Evolutionary conservation across 2,888 invertebrate genomes (phyloP).

Genomic region (Nephrocerus scutellatus): DNA sequence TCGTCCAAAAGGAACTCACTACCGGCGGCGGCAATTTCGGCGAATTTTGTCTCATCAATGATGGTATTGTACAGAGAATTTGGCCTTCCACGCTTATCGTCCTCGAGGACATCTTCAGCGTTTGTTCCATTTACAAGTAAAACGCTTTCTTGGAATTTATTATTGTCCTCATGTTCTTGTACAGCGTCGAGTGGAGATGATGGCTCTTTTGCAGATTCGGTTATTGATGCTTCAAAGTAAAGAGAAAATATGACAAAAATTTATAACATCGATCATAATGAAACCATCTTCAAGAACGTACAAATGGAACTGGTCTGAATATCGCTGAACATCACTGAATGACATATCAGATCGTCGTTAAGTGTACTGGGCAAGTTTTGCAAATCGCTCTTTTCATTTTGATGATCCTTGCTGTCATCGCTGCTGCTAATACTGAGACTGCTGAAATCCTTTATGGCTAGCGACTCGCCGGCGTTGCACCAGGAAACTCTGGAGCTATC

Average conservation of each 20-base stretch:
- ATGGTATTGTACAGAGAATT: constrained; percentile 33
- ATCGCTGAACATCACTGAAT: constrained; percentile 37
- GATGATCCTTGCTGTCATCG: constrained; percentile 49
- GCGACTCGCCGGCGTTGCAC: constrained; percentile 57
- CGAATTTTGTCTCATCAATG: constrained; percentile 55
- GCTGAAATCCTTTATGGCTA: constrained; percentile 54
- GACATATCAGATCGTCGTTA: constrained; percentile 33
- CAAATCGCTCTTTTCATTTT: constrained; percentile 21
- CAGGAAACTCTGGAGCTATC: constrained; percentile 43
- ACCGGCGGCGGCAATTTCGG: constrained; percentile 62
- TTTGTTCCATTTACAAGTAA: constrained; percentile 25
- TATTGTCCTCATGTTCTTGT: constrained; percentile 32
- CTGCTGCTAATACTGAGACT: constrained; percentile 51
- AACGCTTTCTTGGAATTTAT: constrained; percentile 21
- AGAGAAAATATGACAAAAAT: too few species aligned
- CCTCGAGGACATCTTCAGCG: constrained; percentile 16
- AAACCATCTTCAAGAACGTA: too few species aligned
- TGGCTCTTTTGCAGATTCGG: too few species aligned
- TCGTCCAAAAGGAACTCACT: constrained; percentile 68
- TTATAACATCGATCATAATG: too few species aligned
- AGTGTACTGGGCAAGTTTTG: constrained; percentile 16
- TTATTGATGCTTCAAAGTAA: too few species aligned
- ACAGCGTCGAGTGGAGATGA: too few species aligned
- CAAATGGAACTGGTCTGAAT: constrained; percentile 40
- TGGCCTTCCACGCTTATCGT: constrained; percentile 32